Evolutionary conservation across 2,888 invertebrate species (phyloP).

Genomic region (Melieria omissa): DNA sequence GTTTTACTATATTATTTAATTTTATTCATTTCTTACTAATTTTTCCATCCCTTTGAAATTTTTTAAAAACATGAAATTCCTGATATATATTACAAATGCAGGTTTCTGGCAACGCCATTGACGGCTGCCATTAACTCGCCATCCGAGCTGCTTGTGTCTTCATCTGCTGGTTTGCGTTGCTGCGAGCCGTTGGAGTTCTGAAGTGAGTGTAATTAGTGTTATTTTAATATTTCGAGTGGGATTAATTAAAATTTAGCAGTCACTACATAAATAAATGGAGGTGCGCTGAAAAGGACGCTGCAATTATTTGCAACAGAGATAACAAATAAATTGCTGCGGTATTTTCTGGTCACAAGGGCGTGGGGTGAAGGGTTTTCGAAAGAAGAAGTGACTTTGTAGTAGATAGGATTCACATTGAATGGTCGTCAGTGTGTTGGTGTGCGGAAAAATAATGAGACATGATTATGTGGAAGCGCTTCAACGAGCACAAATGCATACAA

Average conservation of each 20-base stretch:
- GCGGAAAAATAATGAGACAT: too few species aligned
- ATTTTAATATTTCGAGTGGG: conserved; percentile 45
- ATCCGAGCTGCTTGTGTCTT: conserved; percentile 15
- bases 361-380: neutral
- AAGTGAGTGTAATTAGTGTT: conserved; percentile 44
- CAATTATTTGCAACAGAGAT: conserved; percentile 32
- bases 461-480: too few species aligned
- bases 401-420: too few species aligned
- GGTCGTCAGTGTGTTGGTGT: too few species aligned
- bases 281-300: conserved; percentile 19
- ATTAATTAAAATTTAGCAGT: conserved; percentile 43
- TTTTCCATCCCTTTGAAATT: too few species aligned
- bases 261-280: neutral
- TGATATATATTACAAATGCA: too few species aligned
- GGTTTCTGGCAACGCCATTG: too few species aligned
- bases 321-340: conserved; percentile 36
- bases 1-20: too few species aligned
- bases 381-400: conserved; percentile 7
- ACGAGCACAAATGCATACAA: too few species aligned
- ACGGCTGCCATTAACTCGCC: neutral
- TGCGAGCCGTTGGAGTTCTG: neutral
- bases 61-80: too few species aligned
- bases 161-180: neutral
- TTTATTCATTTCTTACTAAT: too few species aligned
- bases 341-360: neutral